Conservation (phyloP, 2,113 vertebrate species). For the Callopanchax toddi region DNA sequence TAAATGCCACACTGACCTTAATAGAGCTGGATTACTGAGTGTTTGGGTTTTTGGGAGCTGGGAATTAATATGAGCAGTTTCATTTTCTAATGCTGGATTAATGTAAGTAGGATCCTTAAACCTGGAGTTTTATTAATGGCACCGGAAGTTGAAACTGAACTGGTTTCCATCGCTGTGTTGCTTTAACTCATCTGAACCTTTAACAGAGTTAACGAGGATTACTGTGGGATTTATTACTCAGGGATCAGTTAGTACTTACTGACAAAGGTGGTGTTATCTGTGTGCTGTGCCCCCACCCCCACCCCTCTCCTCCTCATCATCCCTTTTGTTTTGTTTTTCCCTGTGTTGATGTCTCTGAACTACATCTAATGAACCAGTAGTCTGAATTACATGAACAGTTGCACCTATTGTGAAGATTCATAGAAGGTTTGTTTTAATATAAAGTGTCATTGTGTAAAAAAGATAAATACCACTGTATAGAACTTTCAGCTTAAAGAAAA, state of each 20-base stretch:
- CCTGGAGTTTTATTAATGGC: too few relatives aligned
- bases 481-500: too few relatives aligned
- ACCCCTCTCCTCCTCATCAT: neutral
- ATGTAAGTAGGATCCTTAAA: too few relatives aligned
- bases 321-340: neutral
- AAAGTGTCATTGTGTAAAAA: too few relatives aligned
- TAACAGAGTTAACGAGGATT: conserved; percentile 31
- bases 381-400: too few relatives aligned
- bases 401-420: too few relatives aligned
- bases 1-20: conserved; percentile 68
- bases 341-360: conserved; percentile 5
- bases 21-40: conserved; percentile 9
- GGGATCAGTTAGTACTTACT: conserved; percentile 18
- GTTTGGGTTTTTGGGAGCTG: neutral
- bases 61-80: neutral
- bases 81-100: neutral
- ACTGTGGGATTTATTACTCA: conserved; percentile 14
- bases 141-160: too few relatives aligned
- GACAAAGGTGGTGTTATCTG: conserved; percentile 1
- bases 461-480: too few relatives aligned
- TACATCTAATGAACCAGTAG: neutral
- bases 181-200: neutral
- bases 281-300: neutral
- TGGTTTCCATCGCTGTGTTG: neutral
- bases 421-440: too few relatives aligned